These are phyloP conservation scores for Phodopus roborovskii DNA, from an alignment of 2,113 vertebrate genomes.

Conservation along the genomic window DNA sequence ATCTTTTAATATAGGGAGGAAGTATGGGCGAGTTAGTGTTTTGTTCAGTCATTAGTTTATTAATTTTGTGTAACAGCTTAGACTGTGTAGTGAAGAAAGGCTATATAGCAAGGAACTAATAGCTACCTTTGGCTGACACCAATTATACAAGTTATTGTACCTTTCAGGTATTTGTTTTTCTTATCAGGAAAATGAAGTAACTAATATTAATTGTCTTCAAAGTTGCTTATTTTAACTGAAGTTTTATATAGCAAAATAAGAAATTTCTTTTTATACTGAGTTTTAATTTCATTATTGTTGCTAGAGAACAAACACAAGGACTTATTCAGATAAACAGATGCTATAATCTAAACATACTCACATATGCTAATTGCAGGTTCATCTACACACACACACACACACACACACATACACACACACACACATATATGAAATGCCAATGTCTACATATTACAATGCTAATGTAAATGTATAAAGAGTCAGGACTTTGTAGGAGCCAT, in stretches of 20 bases:
- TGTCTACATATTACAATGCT: neutral
- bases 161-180: neutral
- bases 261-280: neutral
- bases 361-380: neutral
- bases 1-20: neutral
- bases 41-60: neutral
- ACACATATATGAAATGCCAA: neutral
- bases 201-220: neutral
- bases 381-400: neutral
- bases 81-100: neutral
- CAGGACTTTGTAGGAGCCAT: neutral
- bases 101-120: neutral
- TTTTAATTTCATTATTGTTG: neutral
- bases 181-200: neutral
- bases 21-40: neutral
- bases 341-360: neutral
- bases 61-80: neutral
- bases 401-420: neutral
- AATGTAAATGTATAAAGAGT: neutral
- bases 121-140: fast-evolving
- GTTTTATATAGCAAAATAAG: neutral
- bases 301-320: neutral
- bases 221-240: neutral
- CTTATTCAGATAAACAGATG: neutral
- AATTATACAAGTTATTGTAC: fast-evolving